phyloP scores from a whole-genome alignment of 2,113 vertebrate genomes.

The Macquaria australasica region DNA sequence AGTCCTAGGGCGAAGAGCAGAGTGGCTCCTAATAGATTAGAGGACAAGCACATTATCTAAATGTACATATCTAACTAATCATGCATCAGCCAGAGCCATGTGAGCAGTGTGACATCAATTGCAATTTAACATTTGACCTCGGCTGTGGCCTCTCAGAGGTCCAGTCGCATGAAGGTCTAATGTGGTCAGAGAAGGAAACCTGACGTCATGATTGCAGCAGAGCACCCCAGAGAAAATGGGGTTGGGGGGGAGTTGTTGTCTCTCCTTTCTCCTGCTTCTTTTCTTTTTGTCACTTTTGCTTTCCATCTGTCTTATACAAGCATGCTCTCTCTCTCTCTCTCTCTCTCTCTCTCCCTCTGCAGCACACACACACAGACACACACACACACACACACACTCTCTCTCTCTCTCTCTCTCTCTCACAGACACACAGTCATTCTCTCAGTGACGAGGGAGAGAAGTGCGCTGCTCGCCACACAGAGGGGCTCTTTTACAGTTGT shows the following conservation, averaged over 20 bases:
- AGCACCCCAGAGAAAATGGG: slow-evolving; percentile 11
- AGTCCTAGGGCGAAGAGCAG: slow-evolving; percentile 72
- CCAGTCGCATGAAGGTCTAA: slow-evolving; percentile 48
- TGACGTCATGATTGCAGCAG: slow-evolving; percentile 59
- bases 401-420: background rate
- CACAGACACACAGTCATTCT: slow-evolving; percentile 34
- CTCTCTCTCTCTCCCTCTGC: background rate
- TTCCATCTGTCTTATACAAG: slow-evolving; percentile 6
- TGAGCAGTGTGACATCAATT: slow-evolving; percentile 79
- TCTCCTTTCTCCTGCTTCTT: slow-evolving; percentile 26
- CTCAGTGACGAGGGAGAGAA: slow-evolving; percentile 51
- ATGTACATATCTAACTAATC: slow-evolving; percentile 86
- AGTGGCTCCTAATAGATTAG: slow-evolving; percentile 82
- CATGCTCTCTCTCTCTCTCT: slow-evolving; percentile 19
- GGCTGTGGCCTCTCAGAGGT: slow-evolving; percentile 59
- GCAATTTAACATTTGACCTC: slow-evolving; percentile 83
- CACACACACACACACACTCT: slow-evolving; percentile 21
- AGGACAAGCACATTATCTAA: slow-evolving; percentile 86
- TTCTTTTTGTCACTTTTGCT: slow-evolving; percentile 52
- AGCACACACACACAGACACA: background rate
- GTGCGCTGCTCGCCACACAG: slow-evolving; percentile 57
- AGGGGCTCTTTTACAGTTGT: slow-evolving; percentile 84
- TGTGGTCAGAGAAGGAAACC: slow-evolving; percentile 10
- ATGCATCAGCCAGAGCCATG: slow-evolving; percentile 70
- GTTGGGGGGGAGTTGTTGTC: background rate